Percentiles rank a stretch among this genome's conserved stretches.
These are phyloP conservation scores for Chaunax sp. DNA, from an alignment of 2,797 vertebrate species.

Conservation along the genomic window DNA sequence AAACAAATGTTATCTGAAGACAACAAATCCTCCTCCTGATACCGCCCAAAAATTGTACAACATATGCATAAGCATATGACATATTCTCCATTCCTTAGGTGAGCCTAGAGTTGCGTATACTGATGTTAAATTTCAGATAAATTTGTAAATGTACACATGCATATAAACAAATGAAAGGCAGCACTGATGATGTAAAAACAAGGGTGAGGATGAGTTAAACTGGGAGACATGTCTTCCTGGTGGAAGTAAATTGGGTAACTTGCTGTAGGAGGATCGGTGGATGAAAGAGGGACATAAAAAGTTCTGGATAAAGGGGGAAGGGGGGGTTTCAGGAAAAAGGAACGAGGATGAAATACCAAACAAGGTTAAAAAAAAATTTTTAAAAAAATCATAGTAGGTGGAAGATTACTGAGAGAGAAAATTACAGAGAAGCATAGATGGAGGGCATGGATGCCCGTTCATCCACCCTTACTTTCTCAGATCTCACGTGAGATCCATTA, in stretches of 20 bases:
- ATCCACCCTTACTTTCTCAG: constrained; percentile 46
- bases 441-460: constrained; percentile 50
- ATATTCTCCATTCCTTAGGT: too few relatives aligned
- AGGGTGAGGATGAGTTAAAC: not conserved
- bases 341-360: constrained; percentile 34
- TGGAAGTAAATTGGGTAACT: constrained; percentile 18
- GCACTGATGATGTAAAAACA: constrained; percentile 5
- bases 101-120: too few relatives aligned
- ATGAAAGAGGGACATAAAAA: constrained; percentile 28
- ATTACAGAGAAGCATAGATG: constrained; percentile 61
- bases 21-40: not conserved
- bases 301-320: constrained; percentile 10
- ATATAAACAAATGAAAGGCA: constrained; percentile 2
- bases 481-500: constrained; percentile 79
- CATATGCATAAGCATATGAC: too few relatives aligned
- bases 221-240: not conserved
- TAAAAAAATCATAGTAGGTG: constrained; percentile 27
- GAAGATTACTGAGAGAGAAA: constrained; percentile 57
- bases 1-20: not conserved
- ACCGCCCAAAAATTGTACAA: too few relatives aligned
- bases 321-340: not conserved
- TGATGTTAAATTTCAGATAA: not conserved
- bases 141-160: not conserved
- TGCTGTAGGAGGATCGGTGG: not conserved
- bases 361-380: constrained; percentile 35